Base-by-base conservation (phyloP, 2,888 invertebrate genomes). In the Automeris io region DNA sequence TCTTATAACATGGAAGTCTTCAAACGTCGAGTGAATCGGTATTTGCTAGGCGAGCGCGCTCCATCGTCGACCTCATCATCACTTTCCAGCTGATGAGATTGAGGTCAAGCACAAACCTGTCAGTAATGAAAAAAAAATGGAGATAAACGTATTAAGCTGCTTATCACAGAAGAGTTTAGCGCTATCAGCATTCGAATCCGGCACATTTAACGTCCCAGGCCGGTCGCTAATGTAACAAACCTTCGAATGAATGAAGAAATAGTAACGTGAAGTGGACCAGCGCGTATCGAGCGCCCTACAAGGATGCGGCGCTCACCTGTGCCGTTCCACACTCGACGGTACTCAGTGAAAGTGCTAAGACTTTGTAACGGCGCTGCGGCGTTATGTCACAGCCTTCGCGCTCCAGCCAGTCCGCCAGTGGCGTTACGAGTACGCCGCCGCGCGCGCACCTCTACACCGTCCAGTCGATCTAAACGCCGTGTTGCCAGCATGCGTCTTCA, bases 281-380 rank as follows among this genome's bases (percentile, higher is more conserved):
- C 21, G 18, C 23, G 13, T n/a, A n/a, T 13, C 22, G 47, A 44
- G 43, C 59, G 60, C 65, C 66, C 63, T 66, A 65, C 55, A 66
- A 66, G 66, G 68, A 64, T 61, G 66, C 19, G n/a, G 22, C 52
- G 59, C 56, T 51, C 54, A 56, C 54, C 61, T 58, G 67, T 45
- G 52, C 56, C 52, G 42, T 51, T 56, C 50, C 47, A 50, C 48
- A 52, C 47, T 54, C 45, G 44, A 43, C 43, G 48, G 41, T 44
- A 40, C 36, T n/a, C 74, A 80, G 83, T 81, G 83, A 83, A 83
- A 83, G 82, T 81, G 71, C 60, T 59, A 54, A 59, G 57, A 59
- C 71, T 56, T 65, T 73, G 78, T 76, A 75, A 77, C 69, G 61
- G 51, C n/a, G n/a, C n/a, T n/a, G n/a, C n/a, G n/a, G n/a, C 57